A percentile compares a stretch with the other conserved stretches of the same genome.
Conservation (phyloP, 1,140 invertebrate genomes). For the Hypsibius dujardini region DNA sequence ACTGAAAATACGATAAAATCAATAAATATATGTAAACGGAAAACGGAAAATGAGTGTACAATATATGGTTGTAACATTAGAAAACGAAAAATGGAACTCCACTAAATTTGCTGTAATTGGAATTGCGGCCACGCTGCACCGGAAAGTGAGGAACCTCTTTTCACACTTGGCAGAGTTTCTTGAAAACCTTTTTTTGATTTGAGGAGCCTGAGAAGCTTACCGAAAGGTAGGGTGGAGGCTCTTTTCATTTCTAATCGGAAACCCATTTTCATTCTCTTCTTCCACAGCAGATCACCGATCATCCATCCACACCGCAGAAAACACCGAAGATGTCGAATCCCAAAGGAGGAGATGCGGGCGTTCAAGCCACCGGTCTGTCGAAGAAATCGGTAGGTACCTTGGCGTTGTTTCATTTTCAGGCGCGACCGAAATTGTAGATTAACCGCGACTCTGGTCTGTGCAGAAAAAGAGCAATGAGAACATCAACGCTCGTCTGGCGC, state of each 20-base stretch:
- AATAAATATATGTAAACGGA: too few species aligned
- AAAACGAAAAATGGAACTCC: too few species aligned
- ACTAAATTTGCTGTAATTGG: too few species aligned
- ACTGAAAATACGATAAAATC: too few species aligned
- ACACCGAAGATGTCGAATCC: not conserved
- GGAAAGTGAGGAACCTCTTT: too few species aligned
- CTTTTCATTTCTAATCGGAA: not conserved
- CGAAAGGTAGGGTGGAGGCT: constrained; percentile 16
- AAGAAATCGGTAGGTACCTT: constrained; percentile 9
- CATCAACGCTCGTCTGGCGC: constrained; percentile 86
- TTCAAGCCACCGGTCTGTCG: not conserved
- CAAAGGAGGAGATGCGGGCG: not conserved
- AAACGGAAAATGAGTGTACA: too few species aligned
- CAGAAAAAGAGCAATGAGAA: constrained; percentile 96
- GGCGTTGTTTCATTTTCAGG: not conserved
- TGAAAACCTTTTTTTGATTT: not conserved
- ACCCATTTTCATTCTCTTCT: not conserved
- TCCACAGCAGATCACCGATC: not conserved
- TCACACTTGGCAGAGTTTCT: too few species aligned
- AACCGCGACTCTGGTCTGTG: constrained; percentile 19
- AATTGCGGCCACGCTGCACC: too few species aligned
- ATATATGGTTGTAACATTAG: too few species aligned
- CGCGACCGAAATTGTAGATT: not conserved
- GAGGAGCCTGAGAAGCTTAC: constrained; percentile 15
- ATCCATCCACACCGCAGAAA: not conserved